phyloP scores from a whole-genome alignment of 2,888 invertebrate species.

The Hirtodrosophila trivittata region DNA sequence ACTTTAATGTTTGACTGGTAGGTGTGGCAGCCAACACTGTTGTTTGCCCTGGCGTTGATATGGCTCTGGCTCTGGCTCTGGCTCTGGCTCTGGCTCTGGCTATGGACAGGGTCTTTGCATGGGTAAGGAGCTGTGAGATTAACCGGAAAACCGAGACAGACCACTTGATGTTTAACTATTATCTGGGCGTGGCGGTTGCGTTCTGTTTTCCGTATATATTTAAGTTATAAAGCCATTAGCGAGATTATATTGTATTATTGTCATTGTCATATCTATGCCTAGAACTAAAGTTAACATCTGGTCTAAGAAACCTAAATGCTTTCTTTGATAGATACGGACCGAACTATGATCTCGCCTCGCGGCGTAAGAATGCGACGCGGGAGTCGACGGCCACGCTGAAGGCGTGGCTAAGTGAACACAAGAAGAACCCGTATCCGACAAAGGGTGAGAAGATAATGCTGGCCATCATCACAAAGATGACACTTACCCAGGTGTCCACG shows the following conservation, averaged over 20 bases:
- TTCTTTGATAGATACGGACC: slow-evolving; percentile 96
- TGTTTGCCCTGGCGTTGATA: slow-evolving; percentile 40
- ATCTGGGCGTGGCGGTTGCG: slow-evolving; percentile 15
- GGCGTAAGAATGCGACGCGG: slow-evolving; percentile 98
- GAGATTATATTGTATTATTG: too few species aligned
- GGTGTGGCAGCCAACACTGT: slow-evolving; percentile 43
- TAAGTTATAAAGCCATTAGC: too few species aligned
- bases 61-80: too few species aligned
- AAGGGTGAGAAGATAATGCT: slow-evolving; percentile 98
- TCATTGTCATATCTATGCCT: too few species aligned
- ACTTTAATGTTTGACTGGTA: slow-evolving; percentile 31
- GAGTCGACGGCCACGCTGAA: slow-evolving; percentile 98
- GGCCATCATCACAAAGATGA: slow-evolving; percentile 98
- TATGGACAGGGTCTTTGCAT: not conserved
- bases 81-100: too few species aligned
- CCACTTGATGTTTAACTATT: slow-evolving; percentile 35
- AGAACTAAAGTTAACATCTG: too few species aligned
- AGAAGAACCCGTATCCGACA: slow-evolving; percentile 97
- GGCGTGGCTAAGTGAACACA: slow-evolving; percentile 98
- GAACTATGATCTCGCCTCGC: slow-evolving; percentile 96
- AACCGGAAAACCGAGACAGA: slow-evolving; percentile 43
- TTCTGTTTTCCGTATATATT: too few species aligned
- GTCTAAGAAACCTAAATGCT: too few species aligned
- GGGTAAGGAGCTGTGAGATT: slow-evolving; percentile 15
- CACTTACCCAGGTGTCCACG: slow-evolving; percentile 96